Evolutionary conservation across 2,113 vertebrate genomes (phyloP), one percentile per base, ranked within the genome.

Genomic region (Pipra filicauda): DNA sequence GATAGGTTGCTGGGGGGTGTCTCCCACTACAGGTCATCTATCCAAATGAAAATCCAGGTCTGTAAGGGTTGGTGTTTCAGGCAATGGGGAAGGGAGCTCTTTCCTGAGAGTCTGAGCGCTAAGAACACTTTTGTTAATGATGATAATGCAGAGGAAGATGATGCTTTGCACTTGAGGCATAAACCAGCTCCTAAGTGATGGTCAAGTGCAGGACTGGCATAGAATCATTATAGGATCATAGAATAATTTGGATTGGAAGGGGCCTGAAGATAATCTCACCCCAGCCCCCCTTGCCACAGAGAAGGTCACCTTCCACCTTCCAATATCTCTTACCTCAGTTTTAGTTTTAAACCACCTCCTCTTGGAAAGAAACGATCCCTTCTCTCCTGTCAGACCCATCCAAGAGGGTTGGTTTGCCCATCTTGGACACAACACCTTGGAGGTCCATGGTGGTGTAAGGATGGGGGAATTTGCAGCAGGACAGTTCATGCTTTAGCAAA

Each of bases 81-180:
- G 44, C 26, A 12, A 13, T 1, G 16, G 39, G 27, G 12, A 70
- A 35, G 82, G 65, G 70, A 66, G 22, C 35, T 72, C 67, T 35
- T 4, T 1, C 44, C n/a, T 0, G 0, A 27, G 28, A 66, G 22
- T n/a, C 23, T 23, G 61, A n/a, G 66, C 2, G 3, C 27, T 23
- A 1, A 12, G 19, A 59, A 6, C 26, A 26, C 54, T 6, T 15
- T 2, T 2, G 6, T 31, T 39, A 14, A 12, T 21, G 15, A 5
- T 20, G 51, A 8, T 30, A 33, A 44, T 3, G 4, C 51, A 5
- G 15, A 23, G n/a, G 49, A 46, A 71, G 61, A 7, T 11, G 58
- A 12, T 52, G 70, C 19, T 89, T 57, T 23, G 9, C 11, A 7
- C 46, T 41, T n/a, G 75, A 65, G 79, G 39, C 54, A 19, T 3